Evolutionary conservation across 2,113 vertebrate genomes (phyloP).

Genomic region (Amblyopsis rosae): DNA sequence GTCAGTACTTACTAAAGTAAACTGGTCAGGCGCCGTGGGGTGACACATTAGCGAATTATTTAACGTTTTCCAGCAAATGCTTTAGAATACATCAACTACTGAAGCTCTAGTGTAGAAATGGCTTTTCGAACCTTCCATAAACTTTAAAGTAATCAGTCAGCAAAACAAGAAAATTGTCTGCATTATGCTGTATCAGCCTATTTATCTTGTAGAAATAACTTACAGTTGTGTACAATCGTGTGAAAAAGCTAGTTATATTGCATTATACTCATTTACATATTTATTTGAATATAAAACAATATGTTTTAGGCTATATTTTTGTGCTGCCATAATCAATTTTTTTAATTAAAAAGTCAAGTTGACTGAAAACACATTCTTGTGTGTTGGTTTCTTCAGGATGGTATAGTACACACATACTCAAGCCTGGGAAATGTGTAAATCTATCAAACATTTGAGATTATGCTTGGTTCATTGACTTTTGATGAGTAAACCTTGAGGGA

Average conservation of each 20-base stretch:
- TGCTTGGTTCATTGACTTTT: background rate
- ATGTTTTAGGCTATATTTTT: background rate
- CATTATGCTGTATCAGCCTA: background rate
- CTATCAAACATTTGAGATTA: background rate
- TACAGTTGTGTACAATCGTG: background rate
- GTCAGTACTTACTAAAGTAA: slow-evolving; percentile 16
- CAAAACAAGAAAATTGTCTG: background rate
- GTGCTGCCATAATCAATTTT: background rate
- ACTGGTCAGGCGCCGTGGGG: too few relatives aligned
- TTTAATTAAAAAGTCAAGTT: background rate
- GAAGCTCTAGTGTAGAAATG: too few relatives aligned
- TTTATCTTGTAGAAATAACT: background rate
- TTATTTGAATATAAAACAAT: background rate
- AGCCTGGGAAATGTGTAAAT: background rate
- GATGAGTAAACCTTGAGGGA: background rate
- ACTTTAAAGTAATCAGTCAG: background rate
- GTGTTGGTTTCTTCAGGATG: background rate
- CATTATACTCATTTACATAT: background rate
- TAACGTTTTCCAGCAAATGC: background rate
- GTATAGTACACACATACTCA: background rate
- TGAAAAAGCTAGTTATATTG: background rate
- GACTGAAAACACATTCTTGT: background rate
- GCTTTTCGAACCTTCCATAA: too few relatives aligned
- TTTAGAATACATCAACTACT: too few relatives aligned
- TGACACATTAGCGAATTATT: background rate